phyloP scores from a whole-genome alignment of 2,797 vertebrate genomes.

The Spinus pinus region DNA sequence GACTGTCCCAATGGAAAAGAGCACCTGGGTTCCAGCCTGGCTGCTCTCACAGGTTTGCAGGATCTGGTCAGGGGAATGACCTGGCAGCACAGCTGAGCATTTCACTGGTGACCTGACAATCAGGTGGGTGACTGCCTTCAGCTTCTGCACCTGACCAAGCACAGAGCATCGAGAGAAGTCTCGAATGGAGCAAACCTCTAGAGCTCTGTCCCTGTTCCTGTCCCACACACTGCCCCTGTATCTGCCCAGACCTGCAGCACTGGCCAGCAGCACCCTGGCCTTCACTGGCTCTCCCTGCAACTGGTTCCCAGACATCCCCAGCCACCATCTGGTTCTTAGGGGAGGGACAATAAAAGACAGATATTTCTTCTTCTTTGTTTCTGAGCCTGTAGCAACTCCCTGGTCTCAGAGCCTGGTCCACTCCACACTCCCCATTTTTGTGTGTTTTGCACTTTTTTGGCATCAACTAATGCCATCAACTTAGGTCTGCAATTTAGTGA shows the following conservation, averaged over 20 bases:
- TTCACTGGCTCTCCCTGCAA: neutral
- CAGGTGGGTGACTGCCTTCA: neutral
- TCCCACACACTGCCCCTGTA: accelerated
- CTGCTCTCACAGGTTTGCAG: neutral
- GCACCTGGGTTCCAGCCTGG: neutral
- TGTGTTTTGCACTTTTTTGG: neutral
- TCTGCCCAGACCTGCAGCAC: neutral
- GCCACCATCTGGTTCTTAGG: accelerated
- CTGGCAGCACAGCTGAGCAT: neutral
- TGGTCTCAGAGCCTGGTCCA: neutral
- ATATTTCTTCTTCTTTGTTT: neutral
- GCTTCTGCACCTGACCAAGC: neutral
- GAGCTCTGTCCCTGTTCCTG: neutral
- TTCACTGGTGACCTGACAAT: neutral
- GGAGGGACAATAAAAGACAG: neutral
- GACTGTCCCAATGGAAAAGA: neutral
- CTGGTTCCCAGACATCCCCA: neutral
- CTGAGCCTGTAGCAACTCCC: neutral
- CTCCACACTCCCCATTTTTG: neutral
- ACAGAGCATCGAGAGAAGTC: neutral
- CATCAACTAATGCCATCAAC: neutral
- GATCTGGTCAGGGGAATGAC: neutral
- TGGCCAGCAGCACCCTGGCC: neutral
- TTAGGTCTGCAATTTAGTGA: neutral
- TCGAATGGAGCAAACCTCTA: neutral